Percentiles rank a stretch among this genome's conserved stretches.
Conservation (phyloP, 2,888 invertebrate species). For the Phalera bucephala region DNA sequence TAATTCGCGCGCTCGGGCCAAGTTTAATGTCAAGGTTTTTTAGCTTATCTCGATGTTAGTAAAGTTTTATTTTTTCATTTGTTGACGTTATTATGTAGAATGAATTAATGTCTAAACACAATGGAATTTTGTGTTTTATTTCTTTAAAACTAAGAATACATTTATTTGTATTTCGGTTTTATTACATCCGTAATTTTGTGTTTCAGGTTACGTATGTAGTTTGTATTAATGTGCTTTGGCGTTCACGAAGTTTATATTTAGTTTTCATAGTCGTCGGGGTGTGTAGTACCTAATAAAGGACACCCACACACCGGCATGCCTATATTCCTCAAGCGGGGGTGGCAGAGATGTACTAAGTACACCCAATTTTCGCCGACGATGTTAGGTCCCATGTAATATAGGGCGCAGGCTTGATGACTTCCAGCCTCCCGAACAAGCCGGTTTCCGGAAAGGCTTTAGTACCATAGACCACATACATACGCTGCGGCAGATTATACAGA, state of each 20-base stretch:
- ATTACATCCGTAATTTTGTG: slow-evolving; percentile 15
- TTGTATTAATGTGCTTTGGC: not conserved
- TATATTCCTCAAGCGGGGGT: too few relatives aligned
- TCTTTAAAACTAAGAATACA: slow-evolving; percentile 16
- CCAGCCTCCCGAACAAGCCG: too few relatives aligned
- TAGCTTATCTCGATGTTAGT: slow-evolving; percentile 79
- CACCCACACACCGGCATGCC: too few relatives aligned
- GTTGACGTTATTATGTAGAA: slow-evolving; percentile 67
- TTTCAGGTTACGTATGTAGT: slow-evolving; percentile 10
- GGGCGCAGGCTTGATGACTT: too few relatives aligned
- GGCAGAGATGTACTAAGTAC: too few relatives aligned
- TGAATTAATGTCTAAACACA: slow-evolving; percentile 58
- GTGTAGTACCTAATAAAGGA: too few relatives aligned
- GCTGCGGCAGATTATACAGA: too few relatives aligned
- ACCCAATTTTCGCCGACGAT: too few relatives aligned
- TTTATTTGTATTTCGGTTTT: slow-evolving; percentile 21
- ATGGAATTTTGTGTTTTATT: slow-evolving; percentile 40
- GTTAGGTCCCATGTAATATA: too few relatives aligned
- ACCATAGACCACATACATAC: too few relatives aligned
- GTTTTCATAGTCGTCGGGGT: too few relatives aligned
- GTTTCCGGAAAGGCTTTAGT: too few relatives aligned
- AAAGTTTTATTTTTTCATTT: slow-evolving; percentile 70
- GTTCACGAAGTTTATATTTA: not conserved
- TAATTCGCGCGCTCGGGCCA: slow-evolving; percentile 81
- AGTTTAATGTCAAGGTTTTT: slow-evolving; percentile 83